Evolutionary conservation across 2,888 invertebrate genomes (phyloP), one percentile per base, ranked within the genome.

Genomic region (Anthophora plumipes): DNA sequence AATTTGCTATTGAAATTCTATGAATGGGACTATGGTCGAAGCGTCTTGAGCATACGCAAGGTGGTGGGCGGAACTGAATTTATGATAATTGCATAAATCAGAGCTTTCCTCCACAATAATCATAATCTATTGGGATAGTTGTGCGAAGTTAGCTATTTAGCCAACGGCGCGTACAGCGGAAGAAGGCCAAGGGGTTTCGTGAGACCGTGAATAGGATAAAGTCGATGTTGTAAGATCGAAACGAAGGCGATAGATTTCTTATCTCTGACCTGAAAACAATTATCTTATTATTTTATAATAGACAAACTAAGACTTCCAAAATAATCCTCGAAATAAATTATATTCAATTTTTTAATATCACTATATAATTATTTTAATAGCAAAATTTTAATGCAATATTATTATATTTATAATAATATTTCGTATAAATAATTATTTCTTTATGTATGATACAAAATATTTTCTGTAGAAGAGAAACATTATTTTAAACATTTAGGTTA

Each of bases 11-110:
- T 91, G 92, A 92, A 92, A 90, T 92, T 85, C 85, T 77, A 82
- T 92, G 92, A 92, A 92, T 92, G 88, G 91, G 85, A 88, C 85
- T 81, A 87, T 50, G 68, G 64, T 61, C 88, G 90, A 87, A 89
- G 90, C 89, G 91, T 90, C 92, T 91, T 90, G 87, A 91, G 91
- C 92, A 91, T 91, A 92, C 90, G 90, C 88, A 91, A 92, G 90
- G 89, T 88, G 90, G 89, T 89, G 84, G 86, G 89, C 82, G 88
- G 88, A 85, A 85, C 87, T 88, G 89, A 92, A 92, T 92, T 92
- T 92, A 92, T 92, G 92, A 92, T 92, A 92, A 92, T 92, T 92
- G 91, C 92, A 92, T 92, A 92, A 92, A 92, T 92, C 92, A 92
- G 91, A 91, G 92, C 92, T 92, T 92, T 92, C 92, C 92, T 92